Evolutionary conservation across 2,888 invertebrate species (phyloP).

Genomic region (Sussaba pulchella): DNA sequence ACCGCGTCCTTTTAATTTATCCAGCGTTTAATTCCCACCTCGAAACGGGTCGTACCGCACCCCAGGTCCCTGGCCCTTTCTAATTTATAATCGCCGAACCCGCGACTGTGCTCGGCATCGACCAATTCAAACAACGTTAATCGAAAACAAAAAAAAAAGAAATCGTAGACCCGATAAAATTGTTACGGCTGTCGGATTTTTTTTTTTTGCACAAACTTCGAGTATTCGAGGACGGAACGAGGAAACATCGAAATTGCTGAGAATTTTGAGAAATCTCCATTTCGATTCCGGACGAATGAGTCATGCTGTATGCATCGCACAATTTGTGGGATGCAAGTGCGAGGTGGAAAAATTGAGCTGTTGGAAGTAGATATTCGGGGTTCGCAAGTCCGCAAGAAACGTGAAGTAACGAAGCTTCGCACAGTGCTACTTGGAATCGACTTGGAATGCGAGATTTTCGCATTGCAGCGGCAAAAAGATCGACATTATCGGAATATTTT

Average conservation of each 20-base stretch:
- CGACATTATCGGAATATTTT: constrained; percentile 65
- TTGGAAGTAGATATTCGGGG: background rate
- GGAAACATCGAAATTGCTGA: background rate
- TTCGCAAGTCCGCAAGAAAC: background rate
- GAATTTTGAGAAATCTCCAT: background rate
- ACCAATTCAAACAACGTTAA: constrained; percentile 63
- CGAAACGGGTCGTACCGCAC: constrained; percentile 12
- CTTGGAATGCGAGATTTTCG: constrained; percentile 32
- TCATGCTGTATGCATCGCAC: background rate
- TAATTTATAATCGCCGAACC: constrained; percentile 68
- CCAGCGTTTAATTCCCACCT: constrained; percentile 67
- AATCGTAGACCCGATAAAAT: constrained; percentile 2
- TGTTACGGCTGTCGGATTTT: too few species aligned
- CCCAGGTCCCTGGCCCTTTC: constrained; percentile 14
- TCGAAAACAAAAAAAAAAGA: constrained; percentile 46
- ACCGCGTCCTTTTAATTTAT: constrained; percentile 67
- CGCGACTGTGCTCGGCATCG: constrained; percentile 11
- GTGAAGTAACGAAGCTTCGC: constrained; percentile 8
- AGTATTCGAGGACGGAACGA: constrained; percentile 45
- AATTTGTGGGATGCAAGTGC: background rate
- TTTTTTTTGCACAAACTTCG: constrained; percentile 49
- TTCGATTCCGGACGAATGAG: constrained; percentile 1
- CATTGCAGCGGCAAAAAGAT: constrained; percentile 50
- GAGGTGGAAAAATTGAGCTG: background rate
- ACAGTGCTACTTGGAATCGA: constrained; percentile 30